phyloP scores from a whole-genome alignment of 2,888 invertebrate genomes.

The Drosophila neotestacea region DNA sequence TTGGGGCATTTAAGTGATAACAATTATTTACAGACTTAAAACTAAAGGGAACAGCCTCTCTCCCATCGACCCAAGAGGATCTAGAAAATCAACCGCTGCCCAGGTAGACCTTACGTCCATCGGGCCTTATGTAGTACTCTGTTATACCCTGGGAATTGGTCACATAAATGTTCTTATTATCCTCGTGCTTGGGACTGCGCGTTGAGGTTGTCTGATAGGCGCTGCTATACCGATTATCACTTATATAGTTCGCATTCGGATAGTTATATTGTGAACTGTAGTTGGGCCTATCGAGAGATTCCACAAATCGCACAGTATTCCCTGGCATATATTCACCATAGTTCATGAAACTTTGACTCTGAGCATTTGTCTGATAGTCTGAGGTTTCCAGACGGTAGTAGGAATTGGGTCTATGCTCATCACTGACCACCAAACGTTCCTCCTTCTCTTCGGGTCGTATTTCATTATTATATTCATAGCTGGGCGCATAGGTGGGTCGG shows the following conservation, averaged over 20 bases:
- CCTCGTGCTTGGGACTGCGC: constrained; percentile 57
- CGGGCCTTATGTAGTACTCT: constrained; percentile 83
- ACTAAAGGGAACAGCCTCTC: constrained; percentile 49
- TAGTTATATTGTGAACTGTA: constrained; percentile 61
- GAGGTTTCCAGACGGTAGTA: constrained; percentile 60
- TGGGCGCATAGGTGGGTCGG: constrained; percentile 72
- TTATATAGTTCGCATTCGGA: constrained; percentile 70
- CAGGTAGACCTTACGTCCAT: constrained; percentile 81
- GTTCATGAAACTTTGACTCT: constrained; percentile 49
- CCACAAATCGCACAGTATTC: constrained; percentile 38
- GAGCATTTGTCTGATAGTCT: constrained; percentile 24
- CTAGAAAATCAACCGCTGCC: constrained; percentile 41
- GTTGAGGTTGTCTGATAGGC: constrained; percentile 49
- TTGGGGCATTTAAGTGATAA: constrained; percentile 37
- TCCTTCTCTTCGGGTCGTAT: constrained; percentile 46
- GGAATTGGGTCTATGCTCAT: constrained; percentile 59
- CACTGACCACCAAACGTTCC: constrained; percentile 66
- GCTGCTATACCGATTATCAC: constrained; percentile 70
- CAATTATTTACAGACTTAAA: constrained; percentile 65
- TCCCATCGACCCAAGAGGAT: neutral
- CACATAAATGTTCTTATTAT: constrained; percentile 83
- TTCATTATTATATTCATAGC: constrained; percentile 55
- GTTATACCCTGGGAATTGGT: constrained; percentile 82
- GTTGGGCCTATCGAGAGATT: constrained; percentile 22
- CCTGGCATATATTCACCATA: constrained; percentile 64